A percentile compares a stretch with the other conserved stretches of the same genome.
Conservation (phyloP, 2,797 vertebrate genomes). For the Meda fulgida region DNA sequence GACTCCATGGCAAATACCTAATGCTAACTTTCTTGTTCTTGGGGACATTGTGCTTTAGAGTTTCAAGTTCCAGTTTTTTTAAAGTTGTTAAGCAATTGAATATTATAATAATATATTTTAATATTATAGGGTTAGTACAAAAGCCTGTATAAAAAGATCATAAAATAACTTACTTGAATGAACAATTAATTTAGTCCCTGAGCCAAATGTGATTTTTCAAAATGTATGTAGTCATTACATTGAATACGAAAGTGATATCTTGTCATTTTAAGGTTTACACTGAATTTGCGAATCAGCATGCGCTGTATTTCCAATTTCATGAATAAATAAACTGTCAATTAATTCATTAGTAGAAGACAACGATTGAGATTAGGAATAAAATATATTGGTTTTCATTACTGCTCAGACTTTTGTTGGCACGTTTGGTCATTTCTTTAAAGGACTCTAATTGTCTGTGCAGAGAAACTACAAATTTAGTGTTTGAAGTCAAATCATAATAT, state of each 20-base stretch:
- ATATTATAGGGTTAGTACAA: not conserved
- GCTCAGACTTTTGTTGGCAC: not conserved
- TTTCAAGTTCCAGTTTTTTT: not conserved
- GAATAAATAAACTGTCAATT: not conserved
- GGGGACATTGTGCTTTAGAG: not conserved
- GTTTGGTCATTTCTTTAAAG: not conserved
- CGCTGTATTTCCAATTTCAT: not conserved
- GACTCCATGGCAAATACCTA: conserved; percentile 1
- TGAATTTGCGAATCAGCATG: not conserved
- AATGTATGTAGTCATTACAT: not conserved
- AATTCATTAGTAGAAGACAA: no score
- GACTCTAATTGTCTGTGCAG: not conserved
- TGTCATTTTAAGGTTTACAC: not conserved
- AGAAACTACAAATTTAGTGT: not conserved
- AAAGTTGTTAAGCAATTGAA: not conserved
- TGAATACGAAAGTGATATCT: not conserved
- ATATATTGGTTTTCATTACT: not conserved
- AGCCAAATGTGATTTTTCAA: conserved; percentile 13
- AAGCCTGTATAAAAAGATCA: not conserved
- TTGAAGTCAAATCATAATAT: not conserved
- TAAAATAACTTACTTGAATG: conserved; percentile 24
- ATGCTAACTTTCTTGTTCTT: not conserved
- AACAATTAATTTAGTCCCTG: conserved; percentile 1
- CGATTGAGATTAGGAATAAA: not conserved
- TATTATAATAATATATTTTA: not conserved